Base-by-base conservation (phyloP, 1,140 invertebrate genomes). In the Drosophila pectinifera region DNA sequence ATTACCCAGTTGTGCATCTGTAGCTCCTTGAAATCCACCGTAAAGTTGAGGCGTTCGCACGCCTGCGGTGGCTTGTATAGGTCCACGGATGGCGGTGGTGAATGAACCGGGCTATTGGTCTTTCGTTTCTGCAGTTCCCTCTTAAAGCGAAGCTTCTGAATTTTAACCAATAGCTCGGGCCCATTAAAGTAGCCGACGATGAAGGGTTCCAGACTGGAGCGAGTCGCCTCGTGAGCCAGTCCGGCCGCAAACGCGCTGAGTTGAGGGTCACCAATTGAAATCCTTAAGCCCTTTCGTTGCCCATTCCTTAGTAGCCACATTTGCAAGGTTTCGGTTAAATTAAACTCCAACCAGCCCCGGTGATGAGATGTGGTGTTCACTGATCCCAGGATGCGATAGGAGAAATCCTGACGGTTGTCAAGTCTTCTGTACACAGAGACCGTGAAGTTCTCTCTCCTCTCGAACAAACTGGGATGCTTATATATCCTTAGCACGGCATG, bases 1-100 rank as follows among this genome's bases (percentile, higher is more conserved):
- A 92, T 92, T 45, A 92, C 85, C 83, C 85, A 91, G 54, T 92
- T 85, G 45, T 91, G 79, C 91, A 91, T 91, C 18, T 89, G 79
- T 53, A 92, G 73, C 53, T 92, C 83, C 56, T 88, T 89, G 38
- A 92, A 92, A 64, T 92, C 83, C 49, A 92, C 80, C 0, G 91
- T 91, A 34, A 92, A 92, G 34, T 91, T 92, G 13, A 91, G 76
- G n/a, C 89, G 85, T 39, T 91, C 86, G 43, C 91, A 92, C 2
- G 82, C 53, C 20, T 90, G 90, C 6, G 91, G 86, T 10, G 68
- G 64, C 24, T 77, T 64, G 45, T 85, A 85, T 1, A 70, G 43
- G 24, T 86, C 78, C 2, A 45, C 41, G 3, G 65, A 39, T 0
- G 72, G 58, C 4, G 62, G 63, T 0, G 41, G 51, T 7, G 39